These are phyloP conservation scores for Magallana gigas DNA, from an alignment of 1,140 invertebrate genomes.

Conservation along the genomic window DNA sequence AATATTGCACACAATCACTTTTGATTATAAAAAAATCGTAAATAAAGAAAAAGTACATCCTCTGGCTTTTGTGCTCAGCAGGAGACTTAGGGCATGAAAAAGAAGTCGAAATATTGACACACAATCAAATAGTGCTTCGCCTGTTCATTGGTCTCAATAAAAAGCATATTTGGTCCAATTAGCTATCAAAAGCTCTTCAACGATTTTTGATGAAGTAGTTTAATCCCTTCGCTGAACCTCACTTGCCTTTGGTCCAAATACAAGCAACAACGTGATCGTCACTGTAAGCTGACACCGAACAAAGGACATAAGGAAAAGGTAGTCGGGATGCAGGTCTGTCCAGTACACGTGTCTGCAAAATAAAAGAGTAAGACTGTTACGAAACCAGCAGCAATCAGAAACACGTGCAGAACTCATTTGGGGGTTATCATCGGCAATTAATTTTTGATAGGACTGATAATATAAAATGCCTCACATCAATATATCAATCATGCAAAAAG, in stretches of 20 bases:
- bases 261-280: constrained; percentile 86
- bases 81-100: not conserved
- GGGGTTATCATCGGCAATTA: no score
- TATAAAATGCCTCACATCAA: no score
- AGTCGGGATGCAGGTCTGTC: constrained; percentile 84
- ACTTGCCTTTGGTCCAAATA: constrained; percentile 86
- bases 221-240: not conserved
- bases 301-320: constrained; percentile 85
- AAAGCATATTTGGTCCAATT: not conserved
- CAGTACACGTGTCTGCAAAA: constrained; percentile 79
- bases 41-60: not conserved
- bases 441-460: no score
- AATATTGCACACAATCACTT: constrained; percentile 54
- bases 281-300: constrained; percentile 88
- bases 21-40: not conserved
- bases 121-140: not conserved
- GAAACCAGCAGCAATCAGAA: no score
- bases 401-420: no score
- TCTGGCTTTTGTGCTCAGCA: not conserved
- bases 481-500: no score
- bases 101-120: not conserved
- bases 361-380: not conserved
- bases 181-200: not conserved
- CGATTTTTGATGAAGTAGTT: not conserved
- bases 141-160: not conserved